Conservation (phyloP, 2,888 invertebrate species). For the Acanthosepion pharaonis region DNA sequence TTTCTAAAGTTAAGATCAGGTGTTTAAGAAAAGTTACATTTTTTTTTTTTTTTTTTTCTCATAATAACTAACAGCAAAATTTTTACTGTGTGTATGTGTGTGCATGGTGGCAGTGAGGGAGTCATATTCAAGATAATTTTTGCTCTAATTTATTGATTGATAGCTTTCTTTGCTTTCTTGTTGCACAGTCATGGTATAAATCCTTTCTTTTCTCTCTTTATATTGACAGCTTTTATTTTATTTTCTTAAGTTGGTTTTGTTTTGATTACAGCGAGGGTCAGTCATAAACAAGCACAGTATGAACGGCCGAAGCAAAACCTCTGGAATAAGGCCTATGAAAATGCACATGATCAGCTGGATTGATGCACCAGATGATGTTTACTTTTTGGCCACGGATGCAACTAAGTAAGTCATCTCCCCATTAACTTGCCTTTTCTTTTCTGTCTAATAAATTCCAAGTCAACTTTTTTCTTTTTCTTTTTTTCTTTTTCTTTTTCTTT, state of each 20-base stretch:
- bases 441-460: background rate
- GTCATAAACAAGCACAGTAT: conserved; percentile 64
- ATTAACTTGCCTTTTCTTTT: background rate
- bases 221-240: background rate
- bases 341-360: conserved; percentile 98
- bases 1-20: too few relatives aligned
- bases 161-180: background rate
- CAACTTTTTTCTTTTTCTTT: too few relatives aligned
- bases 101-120: background rate
- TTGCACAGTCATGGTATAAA: background rate
- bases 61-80: too few relatives aligned
- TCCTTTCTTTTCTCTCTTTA: background rate
- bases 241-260: conserved; percentile 6
- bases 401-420: conserved; percentile 83
- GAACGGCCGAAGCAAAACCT: conserved; percentile 65
- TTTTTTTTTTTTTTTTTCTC: too few relatives aligned
- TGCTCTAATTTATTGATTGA: background rate
- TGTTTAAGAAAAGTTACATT: too few relatives aligned
- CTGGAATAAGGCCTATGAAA: conserved; percentile 77
- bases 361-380: conserved; percentile 97
- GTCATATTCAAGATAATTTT: background rate
- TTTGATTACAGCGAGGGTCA: conserved; percentile 61
- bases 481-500: too few relatives aligned
- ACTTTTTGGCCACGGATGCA: conserved; percentile 91
- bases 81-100: too few relatives aligned